A percentile compares a stretch with the other conserved stretches of the same genome.
Evolutionary conservation across 2,113 vertebrate genomes (phyloP).

Genomic region (Narcine bancroftii): DNA sequence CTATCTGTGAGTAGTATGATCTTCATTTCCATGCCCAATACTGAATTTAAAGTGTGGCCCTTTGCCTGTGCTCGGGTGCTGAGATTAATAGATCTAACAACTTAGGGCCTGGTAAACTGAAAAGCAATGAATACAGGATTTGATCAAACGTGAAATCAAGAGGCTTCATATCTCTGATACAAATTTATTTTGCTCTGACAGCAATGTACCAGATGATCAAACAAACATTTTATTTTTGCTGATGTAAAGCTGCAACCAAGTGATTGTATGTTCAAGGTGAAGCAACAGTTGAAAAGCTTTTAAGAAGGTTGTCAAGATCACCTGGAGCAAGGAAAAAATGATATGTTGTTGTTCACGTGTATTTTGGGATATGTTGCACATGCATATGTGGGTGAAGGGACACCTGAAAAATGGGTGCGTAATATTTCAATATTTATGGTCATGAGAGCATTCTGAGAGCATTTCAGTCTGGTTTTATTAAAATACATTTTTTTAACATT

Average conservation of each 20-base stretch:
- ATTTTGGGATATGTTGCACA: background rate
- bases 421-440: too few relatives aligned
- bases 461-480: background rate
- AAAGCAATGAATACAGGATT: background rate
- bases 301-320: background rate
- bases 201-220: background rate
- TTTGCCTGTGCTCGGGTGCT: background rate
- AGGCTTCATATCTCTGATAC: background rate
- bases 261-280: background rate
- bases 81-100: background rate
- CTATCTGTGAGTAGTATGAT: background rate
- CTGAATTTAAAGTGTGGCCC: background rate
- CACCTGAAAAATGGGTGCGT: too few relatives aligned
- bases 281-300: background rate
- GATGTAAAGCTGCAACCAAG: background rate
- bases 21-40: background rate
- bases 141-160: background rate
- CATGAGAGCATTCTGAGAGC: too few relatives aligned
- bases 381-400: background rate
- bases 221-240: background rate
- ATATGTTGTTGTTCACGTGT: background rate
- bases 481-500: too few relatives aligned
- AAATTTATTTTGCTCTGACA: background rate
- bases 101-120: background rate
- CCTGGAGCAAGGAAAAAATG: too few relatives aligned